phyloP scores from a whole-genome alignment of 2,888 invertebrate genomes.

The Octonoba sinensis region DNA sequence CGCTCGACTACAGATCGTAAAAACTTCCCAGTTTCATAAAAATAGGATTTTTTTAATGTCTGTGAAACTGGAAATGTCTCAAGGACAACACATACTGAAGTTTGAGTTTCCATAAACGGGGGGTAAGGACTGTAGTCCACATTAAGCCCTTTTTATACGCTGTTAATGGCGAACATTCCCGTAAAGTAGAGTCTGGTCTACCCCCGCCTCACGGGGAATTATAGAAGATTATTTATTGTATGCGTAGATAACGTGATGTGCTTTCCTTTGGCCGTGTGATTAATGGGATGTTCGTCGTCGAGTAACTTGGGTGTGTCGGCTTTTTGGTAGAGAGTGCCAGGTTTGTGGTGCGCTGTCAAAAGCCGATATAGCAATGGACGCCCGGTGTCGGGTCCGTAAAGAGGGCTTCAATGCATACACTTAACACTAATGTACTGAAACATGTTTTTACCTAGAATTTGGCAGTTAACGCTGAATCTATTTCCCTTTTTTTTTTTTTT shows the following conservation, averaged over 20 bases:
- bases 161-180: conserved; percentile 41
- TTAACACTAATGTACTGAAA: too few species aligned
- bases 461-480: too few species aligned
- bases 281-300: conserved; percentile 44
- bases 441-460: too few species aligned
- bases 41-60: too few species aligned
- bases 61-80: too few species aligned
- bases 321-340: conserved; percentile 14
- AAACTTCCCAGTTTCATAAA: too few species aligned
- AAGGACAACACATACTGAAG: neutral
- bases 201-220: conserved; percentile 38
- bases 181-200: conserved; percentile 39
- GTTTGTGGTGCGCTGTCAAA: conserved; percentile 18
- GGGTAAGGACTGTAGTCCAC: conserved; percentile 4
- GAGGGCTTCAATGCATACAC: too few species aligned
- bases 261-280: conserved; percentile 53
- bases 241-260: conserved; percentile 61
- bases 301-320: conserved; percentile 57
- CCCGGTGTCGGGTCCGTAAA: too few species aligned
- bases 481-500: too few species aligned
- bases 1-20: too few species aligned
- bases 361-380: too few species aligned
- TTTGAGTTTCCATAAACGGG: conserved; percentile 14
- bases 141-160: conserved; percentile 46
- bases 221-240: conserved; percentile 63